phyloP scores from a whole-genome alignment of 2,888 invertebrate species.

The Ornithoptera alexandrae region DNA sequence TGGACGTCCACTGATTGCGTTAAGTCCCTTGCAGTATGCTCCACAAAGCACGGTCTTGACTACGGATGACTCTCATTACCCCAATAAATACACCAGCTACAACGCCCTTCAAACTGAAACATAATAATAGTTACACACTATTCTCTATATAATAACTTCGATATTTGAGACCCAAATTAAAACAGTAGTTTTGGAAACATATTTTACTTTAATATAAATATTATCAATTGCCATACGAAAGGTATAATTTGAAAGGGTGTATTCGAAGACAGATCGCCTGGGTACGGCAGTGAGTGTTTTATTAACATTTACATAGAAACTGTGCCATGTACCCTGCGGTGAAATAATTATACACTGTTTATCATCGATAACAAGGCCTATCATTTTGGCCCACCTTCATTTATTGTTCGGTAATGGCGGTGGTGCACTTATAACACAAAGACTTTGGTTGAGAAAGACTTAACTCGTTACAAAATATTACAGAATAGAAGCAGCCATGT shows the following conservation, averaged over 20 bases:
- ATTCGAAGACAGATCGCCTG: conserved; percentile 1
- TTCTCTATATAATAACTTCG: background rate
- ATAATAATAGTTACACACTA: no score
- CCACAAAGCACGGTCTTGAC: no score
- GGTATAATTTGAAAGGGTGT: conserved; percentile 1
- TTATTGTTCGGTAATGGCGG: conserved; percentile 36
- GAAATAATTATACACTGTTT: conserved; percentile 29
- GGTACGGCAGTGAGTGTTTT: conserved; percentile 8
- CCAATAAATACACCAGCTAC: no score
- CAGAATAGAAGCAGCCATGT: background rate
- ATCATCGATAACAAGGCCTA: conserved; percentile 30
- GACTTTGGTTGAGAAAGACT: conserved; percentile 62
- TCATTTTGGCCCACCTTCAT: conserved; percentile 45
- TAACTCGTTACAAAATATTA: conserved; percentile 10
- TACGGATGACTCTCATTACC: no score
- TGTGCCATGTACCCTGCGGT: conserved; percentile 16
- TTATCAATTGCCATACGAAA: conserved; percentile 6
- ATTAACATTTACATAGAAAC: conserved; percentile 23
- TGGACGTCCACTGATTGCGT: no score
- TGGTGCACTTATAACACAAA: conserved; percentile 62
- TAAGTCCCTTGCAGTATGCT: no score
- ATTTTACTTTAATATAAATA: background rate
- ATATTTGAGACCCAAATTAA: background rate
- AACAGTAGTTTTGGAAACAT: background rate
- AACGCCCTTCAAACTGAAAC: no score